These are phyloP conservation scores for Chascanopsetta lugubris DNA, from an alignment of 2,113 vertebrate species.

Conservation along the genomic window DNA sequence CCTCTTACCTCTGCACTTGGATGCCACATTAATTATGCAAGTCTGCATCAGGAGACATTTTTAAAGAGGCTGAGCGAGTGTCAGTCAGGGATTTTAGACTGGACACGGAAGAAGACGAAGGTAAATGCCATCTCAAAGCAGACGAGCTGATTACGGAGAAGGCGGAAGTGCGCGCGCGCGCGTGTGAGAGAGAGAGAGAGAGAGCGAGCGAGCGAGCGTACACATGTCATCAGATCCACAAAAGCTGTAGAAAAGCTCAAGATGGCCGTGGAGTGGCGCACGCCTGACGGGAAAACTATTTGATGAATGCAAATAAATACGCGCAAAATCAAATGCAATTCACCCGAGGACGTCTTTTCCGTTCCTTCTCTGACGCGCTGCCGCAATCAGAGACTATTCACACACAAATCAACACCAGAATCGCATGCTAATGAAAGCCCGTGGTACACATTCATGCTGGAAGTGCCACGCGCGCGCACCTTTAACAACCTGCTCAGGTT, in stretches of 20 bases:
- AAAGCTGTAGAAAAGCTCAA: conserved; percentile 29
- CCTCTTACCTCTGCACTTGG: conserved; percentile 37
- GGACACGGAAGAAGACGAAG: conserved; percentile 17
- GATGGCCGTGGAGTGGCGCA: conserved; percentile 6
- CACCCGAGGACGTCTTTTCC: conserved; percentile 36
- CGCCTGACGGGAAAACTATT: conserved; percentile 36
- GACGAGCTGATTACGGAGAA: conserved; percentile 41
- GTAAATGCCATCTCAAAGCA: conserved; percentile 20
- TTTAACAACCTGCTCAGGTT: conserved; percentile 40
- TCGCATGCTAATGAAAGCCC: conserved; percentile 53
- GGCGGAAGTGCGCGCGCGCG: not conserved
- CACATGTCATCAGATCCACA: conserved; percentile 52
- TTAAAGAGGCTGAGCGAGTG: conserved; percentile 51
- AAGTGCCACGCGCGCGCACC: conserved; percentile 34
- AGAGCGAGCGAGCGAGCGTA: conserved; percentile 18
- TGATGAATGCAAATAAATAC: conserved; percentile 60
- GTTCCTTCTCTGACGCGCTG: not conserved
- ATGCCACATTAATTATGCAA: conserved; percentile 64
- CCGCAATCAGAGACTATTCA: conserved; percentile 71
- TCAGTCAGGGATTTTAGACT: conserved; percentile 37
- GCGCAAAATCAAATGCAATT: conserved; percentile 61
- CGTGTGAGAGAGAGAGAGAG: not conserved
- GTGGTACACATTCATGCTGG: conserved; percentile 45
- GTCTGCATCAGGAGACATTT: conserved; percentile 63
- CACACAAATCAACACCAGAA: conserved; percentile 35